phyloP scores from a whole-genome alignment of 2,113 vertebrate species.

The Bambusicola thoracicus region DNA sequence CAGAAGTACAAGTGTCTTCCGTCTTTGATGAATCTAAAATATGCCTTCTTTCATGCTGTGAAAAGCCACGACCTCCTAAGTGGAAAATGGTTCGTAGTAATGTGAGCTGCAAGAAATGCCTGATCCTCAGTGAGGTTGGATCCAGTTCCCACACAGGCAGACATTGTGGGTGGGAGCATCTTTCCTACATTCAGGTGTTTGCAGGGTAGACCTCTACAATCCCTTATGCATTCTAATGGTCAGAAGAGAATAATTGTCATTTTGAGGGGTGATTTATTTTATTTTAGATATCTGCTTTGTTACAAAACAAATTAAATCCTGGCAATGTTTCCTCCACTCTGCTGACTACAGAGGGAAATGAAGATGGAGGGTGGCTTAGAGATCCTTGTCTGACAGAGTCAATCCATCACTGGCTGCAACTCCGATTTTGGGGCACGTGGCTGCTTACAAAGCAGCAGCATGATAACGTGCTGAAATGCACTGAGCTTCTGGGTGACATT shows the following conservation, averaged over 20 bases:
- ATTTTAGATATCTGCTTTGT: not conserved
- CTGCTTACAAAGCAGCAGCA: not conserved
- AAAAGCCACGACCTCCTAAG: not conserved
- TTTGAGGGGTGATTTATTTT: not conserved
- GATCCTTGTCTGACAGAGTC: not conserved
- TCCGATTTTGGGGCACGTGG: not conserved
- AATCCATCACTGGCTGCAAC: not conserved
- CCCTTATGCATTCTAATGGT: not conserved
- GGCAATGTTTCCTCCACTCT: not conserved
- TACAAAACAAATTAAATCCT: not conserved
- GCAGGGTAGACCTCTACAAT: not conserved
- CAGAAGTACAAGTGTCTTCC: not conserved
- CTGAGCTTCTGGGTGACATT: not conserved
- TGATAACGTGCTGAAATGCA: not conserved
- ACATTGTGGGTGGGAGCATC: fast-evolving
- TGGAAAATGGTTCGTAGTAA: not conserved
- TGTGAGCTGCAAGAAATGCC: not conserved
- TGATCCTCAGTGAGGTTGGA: not conserved
- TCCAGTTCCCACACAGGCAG: not conserved
- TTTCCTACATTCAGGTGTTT: not conserved
- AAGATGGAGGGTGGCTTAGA: not conserved
- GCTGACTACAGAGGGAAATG: not conserved
- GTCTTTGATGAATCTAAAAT: not conserved
- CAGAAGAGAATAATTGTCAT: not conserved
- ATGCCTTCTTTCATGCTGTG: not conserved